Evolutionary conservation across 2,888 invertebrate genomes (phyloP).

Genomic region (Pristionchus maxplancki): DNA sequence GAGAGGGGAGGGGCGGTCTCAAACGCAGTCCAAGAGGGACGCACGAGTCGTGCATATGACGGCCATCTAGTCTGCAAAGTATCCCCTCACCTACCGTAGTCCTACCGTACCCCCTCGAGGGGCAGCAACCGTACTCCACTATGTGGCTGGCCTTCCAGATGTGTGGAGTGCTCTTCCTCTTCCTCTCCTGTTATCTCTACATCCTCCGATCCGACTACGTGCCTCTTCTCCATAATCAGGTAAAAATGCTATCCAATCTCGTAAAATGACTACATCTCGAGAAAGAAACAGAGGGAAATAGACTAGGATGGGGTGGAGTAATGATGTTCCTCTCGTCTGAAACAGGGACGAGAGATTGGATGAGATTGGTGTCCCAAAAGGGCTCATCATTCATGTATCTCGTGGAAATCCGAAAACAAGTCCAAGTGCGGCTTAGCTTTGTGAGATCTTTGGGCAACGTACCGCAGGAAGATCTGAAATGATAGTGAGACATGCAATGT

Average conservation of each 20-base stretch:
- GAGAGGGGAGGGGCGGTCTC: constrained; percentile 3
- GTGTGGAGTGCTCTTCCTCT: constrained; percentile 53
- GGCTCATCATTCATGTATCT: neutral
- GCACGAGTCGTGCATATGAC: neutral
- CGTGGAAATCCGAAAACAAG: neutral
- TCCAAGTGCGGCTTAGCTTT: neutral
- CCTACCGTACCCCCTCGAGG: neutral
- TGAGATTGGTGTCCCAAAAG: neutral
- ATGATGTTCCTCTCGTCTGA: neutral
- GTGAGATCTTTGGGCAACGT: neutral
- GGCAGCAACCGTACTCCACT: neutral
- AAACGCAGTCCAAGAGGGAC: constrained; percentile 13
- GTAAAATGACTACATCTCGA: neutral
- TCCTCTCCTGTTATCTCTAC: constrained; percentile 53
- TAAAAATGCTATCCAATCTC: neutral
- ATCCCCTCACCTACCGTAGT: neutral
- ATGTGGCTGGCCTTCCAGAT: constrained; percentile 52
- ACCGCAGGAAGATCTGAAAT: neutral
- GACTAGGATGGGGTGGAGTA: neutral
- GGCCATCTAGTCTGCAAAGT: neutral
- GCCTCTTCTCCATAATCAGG: constrained; percentile 49
- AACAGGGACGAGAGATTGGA: neutral
- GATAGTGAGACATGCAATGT: neutral
- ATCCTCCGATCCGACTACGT: constrained; percentile 52
- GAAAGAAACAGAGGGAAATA: neutral